Evolutionary conservation across 2,888 invertebrate genomes (phyloP), one percentile per base, ranked within the genome.

Genomic region (Tanytarsus gracilentus): DNA sequence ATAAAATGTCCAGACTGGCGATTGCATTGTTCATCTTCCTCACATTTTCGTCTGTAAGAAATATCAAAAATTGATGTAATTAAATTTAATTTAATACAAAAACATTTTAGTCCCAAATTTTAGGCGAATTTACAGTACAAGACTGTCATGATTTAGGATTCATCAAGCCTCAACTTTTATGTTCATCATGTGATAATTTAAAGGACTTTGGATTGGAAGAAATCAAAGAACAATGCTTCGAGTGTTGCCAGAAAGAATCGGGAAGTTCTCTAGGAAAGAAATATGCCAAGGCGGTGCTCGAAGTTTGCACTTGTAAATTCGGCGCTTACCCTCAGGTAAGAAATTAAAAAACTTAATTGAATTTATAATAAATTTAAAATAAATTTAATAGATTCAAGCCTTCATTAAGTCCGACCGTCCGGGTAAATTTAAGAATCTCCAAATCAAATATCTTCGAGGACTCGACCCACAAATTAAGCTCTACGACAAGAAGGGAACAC

Each of bases 291-390:
- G 98, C 96, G 1, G 82, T 92, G 62, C 77, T 99, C 40, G 94
- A 96, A 79, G 95, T 98, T 5, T 99, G 98, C 71, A 95, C 95
- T 55, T 99, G 98, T 75, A 98, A 98, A 78, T 94, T 98, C 77
- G 93, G 94, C 62, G 88, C 93, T 6, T 98, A 93, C 79, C 97
- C 98, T 39, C 97, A 98, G 78, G 44, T 44, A 44, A 6, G n/a
- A 33, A 5, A 14, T 40, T 9, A 9, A 21, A 21, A 21, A 9
- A 44, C 9, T 33, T 3, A 3, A 21, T 44, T 18, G 7, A 16
- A 8, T 44, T 21, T 11, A 18, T 2, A 44, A 23, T 5, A 21
- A 8, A 40, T 40, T 40, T 40, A 18, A n/a, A 30, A 30, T 39
- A 18, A 1, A 1, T 40, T 5, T 16, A 11, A 1, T 9, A 44